Conservation (phyloP, 2,113 vertebrate species). For the Charadrius vociferus region DNA sequence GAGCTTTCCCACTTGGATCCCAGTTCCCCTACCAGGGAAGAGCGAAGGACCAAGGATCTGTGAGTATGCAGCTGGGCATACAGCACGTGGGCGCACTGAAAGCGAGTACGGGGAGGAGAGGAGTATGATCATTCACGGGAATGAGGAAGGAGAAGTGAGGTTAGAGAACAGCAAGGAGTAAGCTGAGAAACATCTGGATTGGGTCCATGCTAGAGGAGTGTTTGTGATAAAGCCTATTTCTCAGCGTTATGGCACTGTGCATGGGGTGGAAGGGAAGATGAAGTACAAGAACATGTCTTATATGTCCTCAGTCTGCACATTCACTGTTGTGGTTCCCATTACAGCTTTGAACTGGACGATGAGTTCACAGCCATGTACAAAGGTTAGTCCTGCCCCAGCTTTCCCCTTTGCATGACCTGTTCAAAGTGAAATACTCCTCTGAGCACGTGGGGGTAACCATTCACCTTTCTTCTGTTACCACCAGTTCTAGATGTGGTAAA, state of each 20-base stretch:
- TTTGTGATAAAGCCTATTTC: neutral
- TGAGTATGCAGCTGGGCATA: slow-evolving; percentile 73
- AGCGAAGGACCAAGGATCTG: slow-evolving; percentile 86
- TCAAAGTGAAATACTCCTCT: neutral
- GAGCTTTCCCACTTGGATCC: slow-evolving; percentile 91
- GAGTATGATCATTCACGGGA: neutral
- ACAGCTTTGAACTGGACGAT: slow-evolving; percentile 91
- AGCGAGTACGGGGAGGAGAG: neutral
- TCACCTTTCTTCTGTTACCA: neutral
- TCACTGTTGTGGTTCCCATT: slow-evolving; percentile 32
- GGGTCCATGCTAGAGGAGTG: neutral
- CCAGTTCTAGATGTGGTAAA: slow-evolving; percentile 90
- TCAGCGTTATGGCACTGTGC: neutral
- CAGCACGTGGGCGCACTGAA: fast-evolving
- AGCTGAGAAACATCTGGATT: neutral
- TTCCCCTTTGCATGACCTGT: neutral
- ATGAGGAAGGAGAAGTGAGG: neutral
- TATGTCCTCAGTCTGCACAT: neutral
- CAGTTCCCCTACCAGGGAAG: slow-evolving; percentile 83
- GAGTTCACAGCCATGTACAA: slow-evolving; percentile 93
- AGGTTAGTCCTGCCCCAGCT: slow-evolving; percentile 77
- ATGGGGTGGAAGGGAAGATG: neutral
- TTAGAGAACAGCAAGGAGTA: neutral
- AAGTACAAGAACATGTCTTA: neutral
- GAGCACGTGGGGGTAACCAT: neutral